Base-by-base conservation (phyloP, 2,797 vertebrate species). In the Syncerus caffer region DNA sequence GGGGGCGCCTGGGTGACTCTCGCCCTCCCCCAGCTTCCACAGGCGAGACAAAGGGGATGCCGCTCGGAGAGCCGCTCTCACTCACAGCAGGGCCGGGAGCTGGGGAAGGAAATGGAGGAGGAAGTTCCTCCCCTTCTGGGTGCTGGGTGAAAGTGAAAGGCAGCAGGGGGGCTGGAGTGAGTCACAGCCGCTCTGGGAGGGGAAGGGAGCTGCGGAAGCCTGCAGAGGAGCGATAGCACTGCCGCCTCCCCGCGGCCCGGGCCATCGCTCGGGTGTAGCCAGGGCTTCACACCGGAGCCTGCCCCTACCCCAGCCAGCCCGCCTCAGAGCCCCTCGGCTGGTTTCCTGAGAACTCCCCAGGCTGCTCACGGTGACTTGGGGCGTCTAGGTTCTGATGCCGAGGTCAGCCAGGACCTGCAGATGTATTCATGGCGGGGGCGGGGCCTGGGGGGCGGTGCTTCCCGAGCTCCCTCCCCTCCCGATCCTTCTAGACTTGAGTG, bases 91-190 rank as follows among this genome's bases (percentile, higher is more conserved):
- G 87, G 50, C 67, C 29, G 2, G 79, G 67, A 89, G 88, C 76
- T 4, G 47, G 79, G 95, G 96, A 96, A 97, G 95, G 97, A 98
- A 97, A 90, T 67, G 74, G 27, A 96, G 95, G 92, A 95, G 97
- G 97, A 97, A 97, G 95, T 96, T 96, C 86, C 93, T 96, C 71
- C 90, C 94, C 89, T 96, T 82, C 76, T 95, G 94, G 93, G 91
- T 94, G 90, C 93, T 83, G 91, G 92, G 96, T 94, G 97, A 97
- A 98, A 98, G 97, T 98, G 97, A 97, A 95, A 97, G 96, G 93
- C 74, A 51, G 92, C 92, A 91, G 95, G 83, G 53, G 55, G 89
- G 62, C 23, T 83, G 42, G 58, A 27, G 80, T 95, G 97, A 97
- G 96, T 97, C 97, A 98, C 6, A 2, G 55, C 51, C 1, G 64